Evolutionary conservation across 2,888 invertebrate genomes (phyloP).

Genomic region (Tetrapedia diversipes): DNA sequence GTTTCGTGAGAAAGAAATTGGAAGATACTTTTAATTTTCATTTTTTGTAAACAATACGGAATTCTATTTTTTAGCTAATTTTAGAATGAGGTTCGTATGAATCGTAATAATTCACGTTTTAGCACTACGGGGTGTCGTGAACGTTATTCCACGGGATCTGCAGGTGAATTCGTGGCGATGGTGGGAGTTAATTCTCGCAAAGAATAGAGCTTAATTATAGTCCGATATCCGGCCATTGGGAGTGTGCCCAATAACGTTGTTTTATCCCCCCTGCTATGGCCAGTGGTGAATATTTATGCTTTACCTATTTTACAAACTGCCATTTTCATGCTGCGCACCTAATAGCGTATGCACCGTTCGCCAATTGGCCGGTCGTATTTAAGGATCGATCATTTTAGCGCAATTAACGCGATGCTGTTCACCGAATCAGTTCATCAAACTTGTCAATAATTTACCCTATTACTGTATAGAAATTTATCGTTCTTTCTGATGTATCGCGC

Average conservation of each 20-base stretch:
- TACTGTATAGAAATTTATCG: slow-evolving; percentile 7
- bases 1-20: background rate
- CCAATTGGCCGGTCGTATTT: slow-evolving; percentile 44
- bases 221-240: slow-evolving; percentile 67
- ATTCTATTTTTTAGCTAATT: no score
- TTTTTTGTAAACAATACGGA: background rate
- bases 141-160: slow-evolving; percentile 1
- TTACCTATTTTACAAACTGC: slow-evolving; percentile 69
- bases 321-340: slow-evolving; percentile 62
- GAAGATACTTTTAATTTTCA: background rate
- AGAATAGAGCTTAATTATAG: slow-evolving; percentile 72
- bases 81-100: no score
- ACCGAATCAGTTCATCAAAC: slow-evolving; percentile 6
- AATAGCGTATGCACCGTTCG: slow-evolving; percentile 47
- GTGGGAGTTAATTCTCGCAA: slow-evolving; percentile 61
- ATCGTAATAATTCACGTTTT: no score
- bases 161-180: slow-evolving; percentile 36
- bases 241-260: slow-evolving; percentile 72
- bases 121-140: background rate
- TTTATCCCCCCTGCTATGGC: slow-evolving; percentile 50
- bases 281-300: slow-evolving; percentile 64
- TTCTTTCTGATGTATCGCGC: background rate
- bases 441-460: slow-evolving; percentile 11
- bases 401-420: slow-evolving; percentile 38
- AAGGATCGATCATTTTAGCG: slow-evolving; percentile 52